These are phyloP conservation scores for Drosophila jambulina DNA, from an alignment of 1,140 invertebrate genomes.

Conservation along the genomic window DNA sequence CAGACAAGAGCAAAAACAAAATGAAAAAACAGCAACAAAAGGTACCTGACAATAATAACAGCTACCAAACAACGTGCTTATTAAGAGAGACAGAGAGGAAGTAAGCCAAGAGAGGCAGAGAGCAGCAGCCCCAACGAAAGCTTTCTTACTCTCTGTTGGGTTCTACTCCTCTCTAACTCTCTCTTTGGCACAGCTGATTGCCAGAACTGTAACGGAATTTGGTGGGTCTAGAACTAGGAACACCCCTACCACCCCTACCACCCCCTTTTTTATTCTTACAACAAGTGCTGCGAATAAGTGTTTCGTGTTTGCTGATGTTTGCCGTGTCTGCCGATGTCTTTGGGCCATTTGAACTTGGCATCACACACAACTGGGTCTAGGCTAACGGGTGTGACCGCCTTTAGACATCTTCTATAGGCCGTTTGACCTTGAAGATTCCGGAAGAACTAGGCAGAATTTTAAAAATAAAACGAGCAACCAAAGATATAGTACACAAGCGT, in stretches of 20 bases:
- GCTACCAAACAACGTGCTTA: constrained; percentile 66
- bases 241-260: constrained; percentile 5
- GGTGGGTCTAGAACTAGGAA: not conserved
- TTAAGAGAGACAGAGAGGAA: constrained; percentile 29
- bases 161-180: not conserved
- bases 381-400: constrained; percentile 28
- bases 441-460: not conserved
- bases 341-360: constrained; percentile 38
- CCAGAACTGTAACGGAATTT: constrained; percentile 5
- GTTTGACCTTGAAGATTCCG: constrained; percentile 24
- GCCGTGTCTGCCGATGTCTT: constrained; percentile 24
- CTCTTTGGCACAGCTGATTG: constrained; percentile 38
- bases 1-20: constrained; percentile 32
- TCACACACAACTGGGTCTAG: constrained; percentile 34
- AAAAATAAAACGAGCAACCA: not conserved
- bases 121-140: constrained; percentile 33
- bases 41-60: constrained; percentile 60
- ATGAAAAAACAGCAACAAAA: constrained; percentile 40
- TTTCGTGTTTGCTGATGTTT: constrained; percentile 45
- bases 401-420: not conserved
- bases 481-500: not conserved
- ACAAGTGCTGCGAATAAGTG: constrained; percentile 41
- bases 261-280: constrained; percentile 25
- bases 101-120: constrained; percentile 5
- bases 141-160: constrained; percentile 3